These are phyloP conservation scores for Dryobates pubescens DNA, from an alignment of 2,797 vertebrate species.

Conservation along the genomic window DNA sequence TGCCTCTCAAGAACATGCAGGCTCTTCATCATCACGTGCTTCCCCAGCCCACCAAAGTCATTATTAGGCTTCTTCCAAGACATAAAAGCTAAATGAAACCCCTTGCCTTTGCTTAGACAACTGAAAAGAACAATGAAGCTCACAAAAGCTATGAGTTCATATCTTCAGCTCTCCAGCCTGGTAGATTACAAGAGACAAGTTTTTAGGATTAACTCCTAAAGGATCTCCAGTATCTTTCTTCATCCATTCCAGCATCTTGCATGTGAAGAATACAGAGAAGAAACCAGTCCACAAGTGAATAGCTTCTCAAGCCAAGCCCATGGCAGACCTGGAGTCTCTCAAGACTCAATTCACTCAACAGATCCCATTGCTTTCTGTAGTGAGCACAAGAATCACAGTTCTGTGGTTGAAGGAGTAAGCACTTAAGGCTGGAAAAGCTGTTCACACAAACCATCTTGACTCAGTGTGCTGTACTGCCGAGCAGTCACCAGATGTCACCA, in stretches of 20 bases:
- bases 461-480: not conserved
- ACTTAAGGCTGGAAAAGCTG: not conserved
- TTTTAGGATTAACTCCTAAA: not conserved
- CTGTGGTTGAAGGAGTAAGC: not conserved
- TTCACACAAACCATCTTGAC: not conserved
- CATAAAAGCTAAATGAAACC: not conserved
- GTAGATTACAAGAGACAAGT: not conserved
- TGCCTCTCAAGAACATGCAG: not conserved
- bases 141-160: not conserved
- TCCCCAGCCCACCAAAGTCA: not conserved
- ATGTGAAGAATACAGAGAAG: not conserved
- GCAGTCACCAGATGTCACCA: constrained; percentile 36
- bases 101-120: not conserved
- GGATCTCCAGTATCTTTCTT: not conserved
- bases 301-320: not conserved
- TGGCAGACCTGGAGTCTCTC: not conserved
- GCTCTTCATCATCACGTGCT: not conserved
- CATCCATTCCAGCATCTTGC: not conserved
- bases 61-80: not conserved
- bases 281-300: not conserved
- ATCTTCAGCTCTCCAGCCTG: not conserved
- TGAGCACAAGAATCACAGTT: not conserved
- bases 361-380: not conserved
- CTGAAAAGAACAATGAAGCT: not conserved
- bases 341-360: not conserved